Base-by-base conservation (phyloP, 1,140 invertebrate species). In the Cotesia chilonis region DNA sequence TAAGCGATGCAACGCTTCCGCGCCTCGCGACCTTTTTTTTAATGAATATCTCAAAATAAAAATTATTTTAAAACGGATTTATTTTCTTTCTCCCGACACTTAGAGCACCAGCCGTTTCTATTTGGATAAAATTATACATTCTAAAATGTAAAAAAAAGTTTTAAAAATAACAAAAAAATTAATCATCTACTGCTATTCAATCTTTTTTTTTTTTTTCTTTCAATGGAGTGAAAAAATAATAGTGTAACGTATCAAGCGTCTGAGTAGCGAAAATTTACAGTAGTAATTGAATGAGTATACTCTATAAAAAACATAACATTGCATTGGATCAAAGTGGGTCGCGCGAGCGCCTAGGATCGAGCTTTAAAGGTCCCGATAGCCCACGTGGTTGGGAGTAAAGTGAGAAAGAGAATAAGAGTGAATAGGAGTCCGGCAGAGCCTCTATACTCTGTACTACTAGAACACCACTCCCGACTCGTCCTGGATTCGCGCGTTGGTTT, bases 311-410 rank as follows among this genome's bases (percentile, higher is more conserved):
- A 47, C 41, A 28, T 28, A 47, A 47, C 41, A 47, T 7, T 9
- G 41, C 14, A 17, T 0, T 52, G 12, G 20, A 17, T 47, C 9
- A 57, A 70, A 74, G 47, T 74, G 60, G 72, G 68, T 70, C 72
- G 67, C 72, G 60, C 52, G 60, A 60, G 47, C 69, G 59, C 20
- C 41, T 54, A 70, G 69, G 69, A 70, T 63, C 47, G 47, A 57
- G 64, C 68, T 74, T 74, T 74, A 74, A 70, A 74, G 73, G 73
- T 74, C 73, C 72, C 68, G 55, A 41, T 54, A 63, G 73, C 51
- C 68, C 73, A 74, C 73, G 73, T 74, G 73, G 73, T 38, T 47
- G 5, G 35, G 6, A 47, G 3, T 35, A 38, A 55, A 52, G 37
- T 38, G 59, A 54, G 59, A 59, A 37, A 52, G 54, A 71, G 61